Percentiles rank a stretch among this genome's conserved stretches.
phyloP scores from a whole-genome alignment of 2,797 vertebrate species.

The Gorsachius magnificus region DNA sequence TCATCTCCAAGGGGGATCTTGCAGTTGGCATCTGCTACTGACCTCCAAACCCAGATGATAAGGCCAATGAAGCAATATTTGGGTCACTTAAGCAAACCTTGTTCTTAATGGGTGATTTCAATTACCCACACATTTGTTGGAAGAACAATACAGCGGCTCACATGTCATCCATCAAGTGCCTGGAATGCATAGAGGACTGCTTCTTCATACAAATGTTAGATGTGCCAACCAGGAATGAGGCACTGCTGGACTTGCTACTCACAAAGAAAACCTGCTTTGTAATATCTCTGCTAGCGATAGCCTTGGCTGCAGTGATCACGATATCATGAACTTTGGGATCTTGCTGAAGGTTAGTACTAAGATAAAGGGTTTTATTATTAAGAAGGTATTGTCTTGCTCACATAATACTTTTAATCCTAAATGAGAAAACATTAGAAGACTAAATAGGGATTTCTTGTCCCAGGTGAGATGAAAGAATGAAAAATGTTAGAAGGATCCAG shows the following conservation, averaged over 20 bases:
- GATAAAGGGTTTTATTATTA: not conserved
- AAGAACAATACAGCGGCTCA: not conserved
- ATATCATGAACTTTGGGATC: not conserved
- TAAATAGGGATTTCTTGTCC: conserved; percentile 33
- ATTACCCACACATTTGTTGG: not conserved
- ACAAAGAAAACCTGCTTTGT: not conserved
- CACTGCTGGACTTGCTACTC: not conserved
- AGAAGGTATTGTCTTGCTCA: conserved; percentile 39
- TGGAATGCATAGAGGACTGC: not conserved
- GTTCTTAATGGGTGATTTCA: not conserved
- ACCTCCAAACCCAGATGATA: not conserved
- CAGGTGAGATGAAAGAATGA: not conserved
- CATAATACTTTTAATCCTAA: conserved; percentile 47
- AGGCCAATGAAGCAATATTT: not conserved
- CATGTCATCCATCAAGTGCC: not conserved
- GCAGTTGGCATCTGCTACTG: not conserved
- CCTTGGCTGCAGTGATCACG: not conserved
- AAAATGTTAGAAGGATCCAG: conserved; percentile 1
- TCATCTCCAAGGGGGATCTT: not conserved
- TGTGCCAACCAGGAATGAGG: not conserved
- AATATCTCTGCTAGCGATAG: not conserved
- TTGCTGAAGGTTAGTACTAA: not conserved
- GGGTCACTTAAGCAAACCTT: not conserved
- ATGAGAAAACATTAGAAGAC: conserved; percentile 18
- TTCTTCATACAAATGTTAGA: not conserved